Evolutionary conservation across 1,140 invertebrate genomes (phyloP), one percentile per base, ranked within the genome.

Genomic region (Sitobion miscanthi): DNA sequence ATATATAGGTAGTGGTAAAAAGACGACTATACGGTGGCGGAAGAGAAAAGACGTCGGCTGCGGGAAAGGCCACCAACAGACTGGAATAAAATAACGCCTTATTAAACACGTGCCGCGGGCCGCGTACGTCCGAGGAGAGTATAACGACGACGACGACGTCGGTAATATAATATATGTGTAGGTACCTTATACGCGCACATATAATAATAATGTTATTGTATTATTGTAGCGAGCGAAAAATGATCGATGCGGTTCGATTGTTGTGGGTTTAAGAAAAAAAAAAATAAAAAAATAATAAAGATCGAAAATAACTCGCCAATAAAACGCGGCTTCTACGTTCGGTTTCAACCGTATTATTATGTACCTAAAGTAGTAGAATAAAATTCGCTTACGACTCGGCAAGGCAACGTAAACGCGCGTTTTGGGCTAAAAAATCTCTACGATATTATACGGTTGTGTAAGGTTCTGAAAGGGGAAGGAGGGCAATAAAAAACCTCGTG

Each of bases 71-170:
- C 91, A 83, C 91, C 69, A 92, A 92, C 91, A 52, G 69, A 92
- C 69, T 35, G 91, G 90, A 91, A 91, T 91, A 83, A 91, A 91
- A 91, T 47, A 83, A 83, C 90, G 77, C n/a, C 91, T 82, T 92
- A 83, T 92, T 92, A 83, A 92, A 92, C 91, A 83, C 91, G 69
- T 47, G 69, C 91, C n/a, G 4, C 42, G n/a, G 69, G 57, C 30
- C n/a, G 35, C 52, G 57, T 62, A 25, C 87, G 62, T 77, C 30
- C 62, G 62, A 77, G 62, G 62, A 77, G 62, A 77, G 62, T 77
- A 77, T 23, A 77, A 77, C 62, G 62, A 77, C 62, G 62, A 62
- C 57, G 25, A 14, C 11, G 11, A n/a, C 8, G 9, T n/a, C 4
- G 4, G n/a, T n/a, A 69, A 69, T 69, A n/a, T 77, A 77, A 54